Evolutionary conservation across 2,797 vertebrate species (phyloP).

Genomic region (Notamacropus eugenii): DNA sequence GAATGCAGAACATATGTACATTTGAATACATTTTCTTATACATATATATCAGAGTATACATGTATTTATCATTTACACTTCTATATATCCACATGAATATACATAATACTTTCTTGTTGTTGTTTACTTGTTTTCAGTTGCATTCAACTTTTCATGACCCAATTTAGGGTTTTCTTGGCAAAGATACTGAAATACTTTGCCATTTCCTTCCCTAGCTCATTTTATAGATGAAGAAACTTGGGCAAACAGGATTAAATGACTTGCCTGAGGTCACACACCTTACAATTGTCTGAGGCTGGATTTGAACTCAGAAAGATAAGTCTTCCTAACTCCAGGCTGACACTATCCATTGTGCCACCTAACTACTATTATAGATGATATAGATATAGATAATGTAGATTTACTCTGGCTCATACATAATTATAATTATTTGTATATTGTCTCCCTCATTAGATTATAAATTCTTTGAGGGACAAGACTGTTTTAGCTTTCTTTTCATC

Average conservation of each 20-base stretch:
- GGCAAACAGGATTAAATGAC: background rate
- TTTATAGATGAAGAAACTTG: background rate
- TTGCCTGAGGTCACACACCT: background rate
- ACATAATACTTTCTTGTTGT: background rate
- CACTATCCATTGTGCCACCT: background rate
- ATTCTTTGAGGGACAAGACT: background rate
- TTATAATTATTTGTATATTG: background rate
- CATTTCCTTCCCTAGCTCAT: background rate
- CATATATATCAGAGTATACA: no score
- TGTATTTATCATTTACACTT: background rate
- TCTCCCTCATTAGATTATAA: background rate
- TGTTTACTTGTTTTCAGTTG: background rate
- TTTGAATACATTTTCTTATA: background rate
- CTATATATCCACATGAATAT: background rate
- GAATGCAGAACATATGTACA: background rate
- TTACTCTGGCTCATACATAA: background rate
- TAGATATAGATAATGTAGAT: background rate
- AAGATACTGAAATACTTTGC: background rate
- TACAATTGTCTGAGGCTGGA: background rate
- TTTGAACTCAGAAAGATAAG: background rate
- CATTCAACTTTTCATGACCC: background rate
- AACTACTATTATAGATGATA: background rate
- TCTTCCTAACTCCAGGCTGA: background rate
- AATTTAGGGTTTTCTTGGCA: background rate
- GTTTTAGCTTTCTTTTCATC: background rate